Conservation (phyloP, 1,140 invertebrate genomes). For the Oedothorax gibbosus region DNA sequence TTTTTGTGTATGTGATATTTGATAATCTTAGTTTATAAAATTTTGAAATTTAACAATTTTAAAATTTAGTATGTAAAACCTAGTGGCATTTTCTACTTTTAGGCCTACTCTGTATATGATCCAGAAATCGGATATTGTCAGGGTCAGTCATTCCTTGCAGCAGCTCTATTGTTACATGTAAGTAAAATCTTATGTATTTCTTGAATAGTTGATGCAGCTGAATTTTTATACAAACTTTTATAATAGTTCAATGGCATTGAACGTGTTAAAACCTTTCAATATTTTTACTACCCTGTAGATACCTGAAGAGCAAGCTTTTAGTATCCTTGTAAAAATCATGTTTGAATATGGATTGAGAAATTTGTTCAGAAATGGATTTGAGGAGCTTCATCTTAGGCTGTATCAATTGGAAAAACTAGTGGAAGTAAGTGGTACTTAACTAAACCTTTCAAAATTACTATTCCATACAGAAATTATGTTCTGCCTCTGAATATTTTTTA, state of each 20-base stretch:
- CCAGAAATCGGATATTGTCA: constrained; percentile 99
- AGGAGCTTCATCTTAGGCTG: constrained; percentile 92
- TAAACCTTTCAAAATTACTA: no score
- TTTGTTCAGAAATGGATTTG: constrained; percentile 96
- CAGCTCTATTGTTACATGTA: constrained; percentile 94
- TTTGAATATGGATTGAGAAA: constrained; percentile 94
- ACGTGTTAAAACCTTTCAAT: neutral
- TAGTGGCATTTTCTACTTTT: constrained; percentile 13
- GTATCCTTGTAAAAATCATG: constrained; percentile 96
- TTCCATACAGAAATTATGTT: no score
- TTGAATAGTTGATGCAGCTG: neutral
- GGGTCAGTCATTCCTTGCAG: constrained; percentile 96
- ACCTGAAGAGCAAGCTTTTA: constrained; percentile 99
- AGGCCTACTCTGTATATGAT: constrained; percentile 96
- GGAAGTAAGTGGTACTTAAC: constrained; percentile 76
- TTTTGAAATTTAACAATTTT: neutral
- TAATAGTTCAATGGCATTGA: neutral
- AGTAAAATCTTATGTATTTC: constrained; percentile 68
- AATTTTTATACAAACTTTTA: neutral
- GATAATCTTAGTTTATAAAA: no score
- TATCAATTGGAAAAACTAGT: constrained; percentile 97
- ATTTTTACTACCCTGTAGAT: constrained; percentile 77
- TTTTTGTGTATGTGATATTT: neutral
- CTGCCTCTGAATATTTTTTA: no score
- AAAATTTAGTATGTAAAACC: neutral